A percentile compares a stretch with the other conserved stretches of the same genome.
Conservation (phyloP, 2,888 invertebrate species). For the Orchesellides sinensis region DNA sequence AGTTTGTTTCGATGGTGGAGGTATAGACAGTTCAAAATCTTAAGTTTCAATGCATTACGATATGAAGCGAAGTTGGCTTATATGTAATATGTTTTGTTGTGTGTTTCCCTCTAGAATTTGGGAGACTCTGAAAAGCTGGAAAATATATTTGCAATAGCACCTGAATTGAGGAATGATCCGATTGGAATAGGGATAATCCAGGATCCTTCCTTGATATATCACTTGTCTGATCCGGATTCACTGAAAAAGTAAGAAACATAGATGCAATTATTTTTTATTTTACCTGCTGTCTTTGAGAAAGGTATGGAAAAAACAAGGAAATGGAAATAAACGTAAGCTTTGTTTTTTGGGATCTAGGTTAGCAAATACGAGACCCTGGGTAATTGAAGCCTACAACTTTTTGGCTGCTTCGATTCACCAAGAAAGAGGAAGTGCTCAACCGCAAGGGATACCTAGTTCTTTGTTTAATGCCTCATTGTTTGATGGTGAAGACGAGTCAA, state of each 20-base stretch:
- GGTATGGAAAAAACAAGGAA: too few species aligned
- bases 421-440: slow-evolving; percentile 66
- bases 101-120: slow-evolving; percentile 75
- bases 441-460: slow-evolving; percentile 45
- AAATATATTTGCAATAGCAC: slow-evolving; percentile 84
- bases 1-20: slow-evolving; percentile 84
- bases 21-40: slow-evolving; percentile 77
- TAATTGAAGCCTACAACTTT: slow-evolving; percentile 84
- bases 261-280: too few species aligned
- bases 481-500: slow-evolving; percentile 77
- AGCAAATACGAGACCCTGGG: slow-evolving; percentile 83
- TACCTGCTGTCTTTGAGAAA: too few species aligned
- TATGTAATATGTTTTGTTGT: neutral
- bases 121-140: slow-evolving; percentile 80
- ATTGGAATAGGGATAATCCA: slow-evolving; percentile 86
- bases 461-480: slow-evolving; percentile 69
- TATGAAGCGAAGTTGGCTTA: too few species aligned
- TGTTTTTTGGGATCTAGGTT: slow-evolving; percentile 78
- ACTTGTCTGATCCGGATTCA: slow-evolving; percentile 83
- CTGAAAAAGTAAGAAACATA: slow-evolving; percentile 79
- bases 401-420: slow-evolving; percentile 81
- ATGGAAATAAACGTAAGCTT: slow-evolving; percentile 23
- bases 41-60: neutral
- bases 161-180: slow-evolving; percentile 84
- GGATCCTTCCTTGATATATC: slow-evolving; percentile 86